Base-by-base conservation (phyloP, 2,113 vertebrate species). In the Stigmatopora argus region DNA sequence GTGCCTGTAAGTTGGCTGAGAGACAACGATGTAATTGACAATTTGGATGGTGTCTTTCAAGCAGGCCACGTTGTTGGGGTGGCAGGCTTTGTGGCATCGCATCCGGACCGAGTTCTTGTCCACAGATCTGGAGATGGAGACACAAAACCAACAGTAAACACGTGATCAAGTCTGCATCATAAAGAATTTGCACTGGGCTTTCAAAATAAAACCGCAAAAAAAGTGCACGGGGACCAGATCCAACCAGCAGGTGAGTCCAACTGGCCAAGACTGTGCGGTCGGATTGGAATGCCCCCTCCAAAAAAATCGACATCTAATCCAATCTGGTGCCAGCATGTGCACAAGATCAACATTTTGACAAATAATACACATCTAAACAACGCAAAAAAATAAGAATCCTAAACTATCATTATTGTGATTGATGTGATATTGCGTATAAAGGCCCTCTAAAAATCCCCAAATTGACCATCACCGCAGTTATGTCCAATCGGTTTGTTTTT, bases 221-320 rank as follows among this genome's bases (percentile, higher is more conserved):
- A 71, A 65, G 61, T 62, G 69, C 35, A 23, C 41, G 55, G 45
- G 47, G 65, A 73, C 73, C 61, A 26, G 63, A 75, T 65, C 76
- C 77, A 72, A 52, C 38, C 48, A 78, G 75, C 76, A 81, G 81
- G 75, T 78, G 79, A 78, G 71, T 82, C 78, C 81, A 84, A 84
- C 78, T 78, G 44, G 73, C 66, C 72, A 82, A 81, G 83, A 78
- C 75, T 68, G 61, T 78, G 75, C 64, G 73, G 69, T 64, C 1
- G 62, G 60, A 5, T 13, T 9, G 6, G 1, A 14, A 18, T 23
- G 59, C 59, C 59, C 26, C 26, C 26, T n/a, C 26, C 44, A 61
- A 45, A 61, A 56, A 45, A 66, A 73, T 69, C 49, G 62, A 47
- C 70, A 44, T 41, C 68, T 31, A 38, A 72, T 60, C 64, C 53